Conservation (phyloP, 2,888 invertebrate species). For the Mechanitis mazaeus region DNA sequence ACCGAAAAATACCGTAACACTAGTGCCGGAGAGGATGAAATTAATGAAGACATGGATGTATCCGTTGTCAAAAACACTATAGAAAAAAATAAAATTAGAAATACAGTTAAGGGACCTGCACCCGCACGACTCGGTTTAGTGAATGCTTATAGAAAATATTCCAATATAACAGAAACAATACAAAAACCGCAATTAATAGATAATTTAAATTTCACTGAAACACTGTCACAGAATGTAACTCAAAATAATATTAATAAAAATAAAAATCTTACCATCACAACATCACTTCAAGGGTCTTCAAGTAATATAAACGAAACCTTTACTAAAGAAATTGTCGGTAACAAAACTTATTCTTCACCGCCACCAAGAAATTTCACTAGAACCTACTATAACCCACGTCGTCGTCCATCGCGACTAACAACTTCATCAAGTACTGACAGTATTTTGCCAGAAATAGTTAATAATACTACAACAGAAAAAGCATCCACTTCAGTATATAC, state of each 20-base stretch:
- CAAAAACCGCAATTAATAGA: slow-evolving; percentile 48
- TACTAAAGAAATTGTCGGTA: slow-evolving; percentile 36
- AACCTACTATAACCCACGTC: slow-evolving; percentile 56
- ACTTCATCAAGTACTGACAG: slow-evolving; percentile 51
- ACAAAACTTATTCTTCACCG: slow-evolving; percentile 41
- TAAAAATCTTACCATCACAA: slow-evolving; percentile 38
- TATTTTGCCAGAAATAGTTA: slow-evolving; percentile 33
- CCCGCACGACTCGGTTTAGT: slow-evolving; percentile 66
- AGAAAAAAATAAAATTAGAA: slow-evolving; percentile 72
- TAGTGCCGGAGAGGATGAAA: slow-evolving; percentile 74
- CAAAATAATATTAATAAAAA: slow-evolving; percentile 41
- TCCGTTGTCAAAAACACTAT: slow-evolving; percentile 75
- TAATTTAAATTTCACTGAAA: slow-evolving; percentile 54
- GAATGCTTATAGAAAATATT: slow-evolving; percentile 66
- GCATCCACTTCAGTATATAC: slow-evolving; percentile 70
- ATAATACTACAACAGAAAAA: slow-evolving; percentile 65
- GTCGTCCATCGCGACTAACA: slow-evolving; percentile 56
- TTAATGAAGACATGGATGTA: slow-evolving; percentile 78
- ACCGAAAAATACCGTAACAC: slow-evolving; percentile 69
- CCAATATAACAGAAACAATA: slow-evolving; percentile 50
- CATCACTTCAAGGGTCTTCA: slow-evolving; percentile 32
- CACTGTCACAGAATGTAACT: slow-evolving; percentile 45
- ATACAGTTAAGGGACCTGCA: slow-evolving; percentile 70
- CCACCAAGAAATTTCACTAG: slow-evolving; percentile 58
- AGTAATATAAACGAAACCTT: slow-evolving; percentile 14